Evolutionary conservation across 2,113 vertebrate genomes (phyloP), one percentile per base, ranked within the genome.

Genomic region (Acrocephalus kingi): DNA sequence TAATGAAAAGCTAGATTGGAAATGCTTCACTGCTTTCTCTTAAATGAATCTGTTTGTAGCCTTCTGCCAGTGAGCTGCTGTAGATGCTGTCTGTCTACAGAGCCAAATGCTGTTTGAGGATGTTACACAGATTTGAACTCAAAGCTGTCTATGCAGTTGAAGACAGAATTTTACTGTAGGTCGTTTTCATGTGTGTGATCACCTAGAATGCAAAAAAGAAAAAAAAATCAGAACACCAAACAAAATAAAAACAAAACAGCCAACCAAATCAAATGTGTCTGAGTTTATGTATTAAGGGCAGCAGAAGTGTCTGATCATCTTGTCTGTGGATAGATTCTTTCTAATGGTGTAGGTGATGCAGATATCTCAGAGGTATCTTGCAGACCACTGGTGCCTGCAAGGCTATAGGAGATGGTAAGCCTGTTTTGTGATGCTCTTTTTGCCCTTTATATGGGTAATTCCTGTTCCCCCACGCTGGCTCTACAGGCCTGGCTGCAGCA

Each of bases 1-100:
- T 66, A 74, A 68, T 90, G 62, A 88, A 72, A 85, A 80, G 49
- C 39, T 85, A 52, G 37, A 31, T 68, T 75, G 67, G 67, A 91
- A 90, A 45, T 85, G 61, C 69, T 64, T 91, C 82, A 58, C 64
- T 94, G 39, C 23, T 81, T 63, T 77, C 75, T 58, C 48, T 63
- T 39, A 54, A 90, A 41, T 2, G 3, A 59, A 48, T 85, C 63
- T 80, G 62, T 85, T 59, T 75, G 58, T 61, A 63, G 27, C 68
- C 30, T 68, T 67, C 43, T 78, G 43, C 59, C 61, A 66, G 43
- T 27, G 55, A 81, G 37, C 66, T 87, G 23, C 77, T 83, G 5
- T 13, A n/a, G 58, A 27, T 63, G 33, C 28, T 80, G 3, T 48
- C 35, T 74, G 13, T 39, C 51, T 69, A 4, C 20, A 46, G 14